phyloP scores from a whole-genome alignment of 1,140 invertebrate species.

The Trypoxylus dichotomus region DNA sequence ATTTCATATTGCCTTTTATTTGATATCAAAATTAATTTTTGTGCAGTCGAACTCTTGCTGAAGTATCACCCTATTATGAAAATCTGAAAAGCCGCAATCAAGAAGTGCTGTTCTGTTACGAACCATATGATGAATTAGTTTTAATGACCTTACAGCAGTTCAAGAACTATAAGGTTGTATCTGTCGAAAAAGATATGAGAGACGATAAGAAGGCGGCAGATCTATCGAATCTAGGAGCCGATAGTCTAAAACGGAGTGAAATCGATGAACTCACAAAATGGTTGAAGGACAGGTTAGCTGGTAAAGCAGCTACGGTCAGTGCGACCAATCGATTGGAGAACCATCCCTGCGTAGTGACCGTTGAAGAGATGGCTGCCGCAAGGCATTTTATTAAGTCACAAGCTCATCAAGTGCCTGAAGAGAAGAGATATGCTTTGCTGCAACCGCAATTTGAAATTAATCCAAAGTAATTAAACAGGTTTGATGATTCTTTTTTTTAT shows the following conservation, averaged over 20 bases:
- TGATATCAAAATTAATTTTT: neutral
- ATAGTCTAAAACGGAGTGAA: slow-evolving; percentile 70
- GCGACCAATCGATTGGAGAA: slow-evolving; percentile 80
- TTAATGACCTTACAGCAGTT: slow-evolving; percentile 88
- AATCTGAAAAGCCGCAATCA: slow-evolving; percentile 83
- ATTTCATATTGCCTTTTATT: neutral
- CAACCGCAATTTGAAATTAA: slow-evolving; percentile 94
- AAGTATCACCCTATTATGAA: slow-evolving; percentile 94
- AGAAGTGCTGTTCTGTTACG: slow-evolving; percentile 95
- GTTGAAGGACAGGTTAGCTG: slow-evolving; percentile 73
- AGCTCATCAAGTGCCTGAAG: slow-evolving; percentile 79
- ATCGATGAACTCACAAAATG: slow-evolving; percentile 77
- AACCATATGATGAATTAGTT: slow-evolving; percentile 94
- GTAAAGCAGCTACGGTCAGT: slow-evolving; percentile 80
- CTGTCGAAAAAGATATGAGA: slow-evolving; percentile 93
- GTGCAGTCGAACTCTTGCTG: slow-evolving; percentile 82
- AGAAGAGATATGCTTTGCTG: slow-evolving; percentile 82
- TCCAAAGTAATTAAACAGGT: slow-evolving; percentile 75
- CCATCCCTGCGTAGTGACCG: slow-evolving; percentile 92
- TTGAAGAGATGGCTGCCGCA: slow-evolving; percentile 94
- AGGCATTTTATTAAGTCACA: slow-evolving; percentile 92
- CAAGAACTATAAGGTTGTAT: slow-evolving; percentile 76
- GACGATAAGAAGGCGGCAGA: slow-evolving; percentile 65
- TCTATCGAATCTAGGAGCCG: slow-evolving; percentile 61
- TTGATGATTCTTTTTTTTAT: neutral